Conservation (phyloP, 2,888 invertebrate genomes). For the Drosophila hamatofila region DNA sequence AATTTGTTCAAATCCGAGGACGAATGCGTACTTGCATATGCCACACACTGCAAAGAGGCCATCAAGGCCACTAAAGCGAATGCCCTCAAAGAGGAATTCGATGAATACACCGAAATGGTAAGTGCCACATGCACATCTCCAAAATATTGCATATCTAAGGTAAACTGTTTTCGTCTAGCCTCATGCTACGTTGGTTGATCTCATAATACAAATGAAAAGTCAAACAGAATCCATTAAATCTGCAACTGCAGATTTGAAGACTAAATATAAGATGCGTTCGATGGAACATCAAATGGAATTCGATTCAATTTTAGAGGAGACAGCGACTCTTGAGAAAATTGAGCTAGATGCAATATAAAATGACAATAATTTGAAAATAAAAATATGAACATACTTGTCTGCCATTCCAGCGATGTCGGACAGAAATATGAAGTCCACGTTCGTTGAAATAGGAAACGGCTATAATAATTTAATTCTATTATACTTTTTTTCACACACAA, state of each 20-base stretch:
- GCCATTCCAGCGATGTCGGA: conserved; percentile 22
- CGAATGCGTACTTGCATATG: conserved; percentile 12
- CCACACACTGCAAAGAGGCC: conserved; percentile 18
- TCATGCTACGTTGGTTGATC: neutral
- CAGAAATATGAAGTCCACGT: neutral
- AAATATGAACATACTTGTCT: neutral
- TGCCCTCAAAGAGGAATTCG: neutral
- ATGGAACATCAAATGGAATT: neutral
- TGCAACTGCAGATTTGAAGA: neutral
- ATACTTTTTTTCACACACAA: neutral
- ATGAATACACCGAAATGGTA: conserved; percentile 43
- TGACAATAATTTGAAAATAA: neutral
- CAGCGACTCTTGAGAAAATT: conserved; percentile 5
- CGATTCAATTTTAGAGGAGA: conserved; percentile 5
- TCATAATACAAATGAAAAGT: neutral
- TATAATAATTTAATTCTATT: conserved; percentile 11
- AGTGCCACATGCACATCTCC: neutral
- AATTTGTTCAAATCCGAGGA: conserved; percentile 1
- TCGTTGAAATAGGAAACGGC: neutral
- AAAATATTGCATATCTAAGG: neutral
- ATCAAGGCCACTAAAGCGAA: neutral
- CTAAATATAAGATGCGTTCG: neutral
- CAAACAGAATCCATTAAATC: neutral
- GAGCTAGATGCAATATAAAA: conserved; percentile 27
- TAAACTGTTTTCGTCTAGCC: conserved; percentile 9